A percentile compares a stretch with the other conserved stretches of the same genome.
phyloP scores from a whole-genome alignment of 2,888 invertebrate genomes.

The Archips crataeganus region DNA sequence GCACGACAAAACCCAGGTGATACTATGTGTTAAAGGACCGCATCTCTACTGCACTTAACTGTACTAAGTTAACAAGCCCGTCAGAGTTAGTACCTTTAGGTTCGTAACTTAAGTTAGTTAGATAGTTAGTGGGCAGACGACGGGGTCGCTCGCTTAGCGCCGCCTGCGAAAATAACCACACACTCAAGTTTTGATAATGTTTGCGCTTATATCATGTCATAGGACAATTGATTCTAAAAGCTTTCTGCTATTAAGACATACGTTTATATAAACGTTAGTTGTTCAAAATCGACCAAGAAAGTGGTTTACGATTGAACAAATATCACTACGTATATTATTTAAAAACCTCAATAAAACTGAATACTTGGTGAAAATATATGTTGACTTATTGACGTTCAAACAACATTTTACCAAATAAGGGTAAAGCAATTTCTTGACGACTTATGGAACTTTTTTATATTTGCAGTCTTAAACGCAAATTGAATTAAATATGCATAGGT shows the following conservation, averaged over 20 bases:
- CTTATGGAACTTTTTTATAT: not conserved
- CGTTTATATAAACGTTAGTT: not conserved
- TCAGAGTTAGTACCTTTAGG: conserved; percentile 79
- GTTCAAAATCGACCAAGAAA: not conserved
- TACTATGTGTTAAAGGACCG: conserved; percentile 4
- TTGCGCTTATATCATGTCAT: conserved; percentile 14
- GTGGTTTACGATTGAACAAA: not conserved
- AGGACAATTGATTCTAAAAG: conserved; percentile 18
- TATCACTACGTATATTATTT: too few species aligned
- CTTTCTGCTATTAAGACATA: not conserved
- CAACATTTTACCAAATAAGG: too few species aligned
- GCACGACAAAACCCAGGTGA: conserved; percentile 13
- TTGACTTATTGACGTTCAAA: too few species aligned
- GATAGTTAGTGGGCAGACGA: conserved; percentile 64
- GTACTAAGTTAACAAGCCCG: conserved; percentile 80
- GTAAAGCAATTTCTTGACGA: too few species aligned
- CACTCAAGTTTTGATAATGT: conserved; percentile 55
- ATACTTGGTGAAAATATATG: too few species aligned
- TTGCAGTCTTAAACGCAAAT: not conserved
- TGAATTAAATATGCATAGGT: not conserved
- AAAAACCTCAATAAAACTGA: too few species aligned
- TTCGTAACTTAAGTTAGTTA: conserved; percentile 76
- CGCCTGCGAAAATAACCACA: conserved; percentile 83
- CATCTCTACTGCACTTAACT: conserved; percentile 46
- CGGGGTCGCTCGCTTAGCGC: conserved; percentile 74